phyloP scores from a whole-genome alignment of 2,797 vertebrate genomes.

The Tangara arthus region DNA sequence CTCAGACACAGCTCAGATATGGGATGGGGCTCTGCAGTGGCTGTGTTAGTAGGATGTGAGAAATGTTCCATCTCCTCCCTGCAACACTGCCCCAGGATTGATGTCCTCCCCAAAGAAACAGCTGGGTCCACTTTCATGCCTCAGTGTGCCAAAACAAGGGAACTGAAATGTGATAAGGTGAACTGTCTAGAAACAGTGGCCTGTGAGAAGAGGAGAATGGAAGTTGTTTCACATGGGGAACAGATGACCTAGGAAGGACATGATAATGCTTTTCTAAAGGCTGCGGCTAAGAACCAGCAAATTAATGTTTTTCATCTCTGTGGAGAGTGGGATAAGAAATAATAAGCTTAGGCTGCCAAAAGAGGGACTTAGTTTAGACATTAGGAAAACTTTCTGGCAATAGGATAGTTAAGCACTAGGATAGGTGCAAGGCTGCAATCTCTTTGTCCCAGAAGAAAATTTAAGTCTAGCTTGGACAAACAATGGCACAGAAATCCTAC shows the following conservation, averaged over 20 bases:
- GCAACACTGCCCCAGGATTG: rapidly evolving
- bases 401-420: background rate
- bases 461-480: background rate
- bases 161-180: background rate
- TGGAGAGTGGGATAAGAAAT: background rate
- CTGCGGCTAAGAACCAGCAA: background rate
- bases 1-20: rapidly evolving
- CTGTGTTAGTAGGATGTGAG: background rate
- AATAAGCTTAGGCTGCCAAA: background rate
- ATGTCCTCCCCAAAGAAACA: background rate
- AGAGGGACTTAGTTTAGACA: background rate
- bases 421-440: background rate
- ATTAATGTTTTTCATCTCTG: background rate
- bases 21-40: background rate
- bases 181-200: background rate
- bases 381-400: background rate
- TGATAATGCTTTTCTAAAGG: background rate
- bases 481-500: background rate
- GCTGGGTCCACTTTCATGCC: rapidly evolving
- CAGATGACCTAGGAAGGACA: background rate
- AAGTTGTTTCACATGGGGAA: background rate
- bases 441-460: background rate
- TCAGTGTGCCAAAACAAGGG: background rate
- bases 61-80: background rate
- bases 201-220: background rate